Evolutionary conservation across 2,888 invertebrate genomes (phyloP).

Genomic region (Xylophagus ater): DNA sequence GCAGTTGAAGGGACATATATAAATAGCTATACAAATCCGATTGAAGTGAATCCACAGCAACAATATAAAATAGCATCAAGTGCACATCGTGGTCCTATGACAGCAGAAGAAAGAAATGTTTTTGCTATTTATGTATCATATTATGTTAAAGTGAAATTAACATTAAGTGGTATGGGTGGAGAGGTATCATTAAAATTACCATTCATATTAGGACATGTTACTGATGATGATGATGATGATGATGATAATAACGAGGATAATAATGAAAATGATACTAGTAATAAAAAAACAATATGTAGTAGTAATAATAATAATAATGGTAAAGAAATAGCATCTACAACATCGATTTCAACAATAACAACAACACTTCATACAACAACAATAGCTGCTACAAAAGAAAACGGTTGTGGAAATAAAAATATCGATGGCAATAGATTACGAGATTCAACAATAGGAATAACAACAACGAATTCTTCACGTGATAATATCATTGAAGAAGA

Average conservation of each 20-base stretch:
- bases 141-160: conserved; percentile 70
- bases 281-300: not conserved
- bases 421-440: too few relatives aligned
- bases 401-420: too few relatives aligned
- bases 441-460: too few relatives aligned
- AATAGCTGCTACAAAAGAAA: conserved; percentile 1
- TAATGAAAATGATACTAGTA: not conserved
- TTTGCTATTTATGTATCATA: conserved; percentile 81
- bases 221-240: conserved; percentile 12
- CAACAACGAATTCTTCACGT: too few relatives aligned
- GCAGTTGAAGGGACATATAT: conserved; percentile 69
- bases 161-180: conserved; percentile 65
- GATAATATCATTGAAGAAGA: conserved; percentile 16
- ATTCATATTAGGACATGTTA: conserved; percentile 57
- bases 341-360: not conserved
- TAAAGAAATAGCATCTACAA: conserved; percentile 5
- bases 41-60: conserved; percentile 15
- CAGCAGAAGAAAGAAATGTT: conserved; percentile 45
- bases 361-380: not conserved
- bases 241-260: conserved; percentile 2
- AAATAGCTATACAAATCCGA: conserved; percentile 36
- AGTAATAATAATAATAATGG: conserved; percentile 4
- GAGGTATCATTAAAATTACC: conserved; percentile 64
- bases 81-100: conserved; percentile 23
- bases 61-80: conserved; percentile 24